phyloP scores from a whole-genome alignment of 1,140 invertebrate species.

The Drosophila eugracilis region DNA sequence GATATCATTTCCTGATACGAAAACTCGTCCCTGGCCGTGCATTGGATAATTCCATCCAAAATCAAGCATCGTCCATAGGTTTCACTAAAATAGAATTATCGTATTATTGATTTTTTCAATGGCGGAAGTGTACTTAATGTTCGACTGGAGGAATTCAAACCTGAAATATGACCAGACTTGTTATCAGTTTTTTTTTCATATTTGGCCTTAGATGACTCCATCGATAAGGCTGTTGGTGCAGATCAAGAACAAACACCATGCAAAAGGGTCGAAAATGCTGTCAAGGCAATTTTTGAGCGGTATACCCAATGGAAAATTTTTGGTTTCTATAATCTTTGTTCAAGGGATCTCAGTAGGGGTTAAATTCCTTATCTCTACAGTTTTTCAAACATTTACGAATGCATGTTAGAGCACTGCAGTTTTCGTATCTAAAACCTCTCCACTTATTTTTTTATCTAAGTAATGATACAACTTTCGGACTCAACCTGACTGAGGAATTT shows the following conservation, averaged over 20 bases:
- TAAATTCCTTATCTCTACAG: neutral
- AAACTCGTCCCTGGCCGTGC: conserved; percentile 98
- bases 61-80: conserved; percentile 95
- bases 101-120: conserved; percentile 6
- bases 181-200: conserved; percentile 20
- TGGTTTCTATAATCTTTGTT: neutral
- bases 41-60: conserved; percentile 98
- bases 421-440: neutral
- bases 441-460: neutral
- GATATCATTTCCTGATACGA: conserved; percentile 99
- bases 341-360: neutral
- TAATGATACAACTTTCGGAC: neutral
- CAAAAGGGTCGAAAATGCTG: conserved; percentile 6
- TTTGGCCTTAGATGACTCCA: conserved; percentile 34
- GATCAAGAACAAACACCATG: conserved; percentile 15
- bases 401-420: no score
- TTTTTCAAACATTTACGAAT: neutral
- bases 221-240: conserved; percentile 21
- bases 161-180: neutral
- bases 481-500: neutral
- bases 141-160: neutral
- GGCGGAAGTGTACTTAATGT: neutral
- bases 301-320: conserved; percentile 1
- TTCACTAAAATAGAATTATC: conserved; percentile 87
- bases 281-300: neutral